Evolutionary conservation across 2,888 invertebrate species (phyloP).

Genomic region (Tineola bisselliella): DNA sequence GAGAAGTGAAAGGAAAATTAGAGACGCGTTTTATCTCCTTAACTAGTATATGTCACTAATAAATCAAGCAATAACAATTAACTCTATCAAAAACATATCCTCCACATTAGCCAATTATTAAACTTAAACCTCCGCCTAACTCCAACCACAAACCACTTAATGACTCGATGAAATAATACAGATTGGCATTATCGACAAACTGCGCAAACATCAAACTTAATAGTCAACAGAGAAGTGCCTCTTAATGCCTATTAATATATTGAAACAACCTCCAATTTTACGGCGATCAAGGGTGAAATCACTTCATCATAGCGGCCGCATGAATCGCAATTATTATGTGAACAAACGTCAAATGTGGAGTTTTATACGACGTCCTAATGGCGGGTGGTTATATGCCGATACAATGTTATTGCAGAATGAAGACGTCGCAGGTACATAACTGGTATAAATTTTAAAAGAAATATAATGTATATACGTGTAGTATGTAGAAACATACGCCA

Average conservation of each 20-base stretch:
- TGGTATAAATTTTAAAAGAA: not conserved
- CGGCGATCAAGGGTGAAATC: conserved; percentile 34
- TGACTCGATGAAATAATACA: not conserved
- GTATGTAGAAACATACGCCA: too few relatives aligned
- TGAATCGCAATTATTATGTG: conserved; percentile 29
- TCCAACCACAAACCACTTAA: not conserved
- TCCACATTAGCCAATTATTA: not conserved
- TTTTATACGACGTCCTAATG: conserved; percentile 24
- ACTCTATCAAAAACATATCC: not conserved
- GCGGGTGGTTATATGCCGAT: conserved; percentile 14
- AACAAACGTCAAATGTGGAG: conserved; percentile 24
- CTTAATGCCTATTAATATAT: conserved; percentile 36
- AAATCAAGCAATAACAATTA: too few relatives aligned
- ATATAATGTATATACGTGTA: not conserved
- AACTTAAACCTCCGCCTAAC: not conserved
- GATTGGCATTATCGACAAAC: conserved; percentile 16
- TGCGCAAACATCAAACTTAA: conserved; percentile 29
- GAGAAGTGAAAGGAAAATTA: too few relatives aligned
- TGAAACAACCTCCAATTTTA: conserved; percentile 29
- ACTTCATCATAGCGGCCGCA: conserved; percentile 33
- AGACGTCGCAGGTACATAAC: too few relatives aligned
- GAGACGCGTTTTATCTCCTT: too few relatives aligned
- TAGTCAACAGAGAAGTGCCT: conserved; percentile 19
- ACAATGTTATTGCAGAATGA: not conserved
- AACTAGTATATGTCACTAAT: too few relatives aligned